These are phyloP conservation scores for Chrysolina oricalcia DNA, from an alignment of 2,888 invertebrate genomes.

Conservation along the genomic window DNA sequence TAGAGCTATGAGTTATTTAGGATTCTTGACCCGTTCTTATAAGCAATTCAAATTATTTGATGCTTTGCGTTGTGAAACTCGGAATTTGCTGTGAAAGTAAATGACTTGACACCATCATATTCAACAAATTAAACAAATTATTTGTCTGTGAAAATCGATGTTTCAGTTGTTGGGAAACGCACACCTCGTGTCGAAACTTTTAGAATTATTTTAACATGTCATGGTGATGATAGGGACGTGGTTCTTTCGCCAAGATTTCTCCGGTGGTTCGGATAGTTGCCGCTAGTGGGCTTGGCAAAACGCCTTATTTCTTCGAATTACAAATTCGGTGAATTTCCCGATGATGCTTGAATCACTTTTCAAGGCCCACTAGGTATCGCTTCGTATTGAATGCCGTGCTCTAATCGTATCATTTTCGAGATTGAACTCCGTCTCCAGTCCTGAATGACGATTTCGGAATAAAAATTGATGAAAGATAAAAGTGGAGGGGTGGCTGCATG, in stretches of 20 bases:
- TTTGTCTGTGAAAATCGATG: constrained; percentile 51
- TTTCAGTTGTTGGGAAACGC: constrained; percentile 54
- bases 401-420: not conserved
- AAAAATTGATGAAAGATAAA: constrained; percentile 1
- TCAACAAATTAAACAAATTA: too few relatives aligned
- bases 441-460: not conserved
- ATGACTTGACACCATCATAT: too few relatives aligned
- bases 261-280: constrained; percentile 65
- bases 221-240: constrained; percentile 69
- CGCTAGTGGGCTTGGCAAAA: constrained; percentile 65
- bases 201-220: constrained; percentile 70
- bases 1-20: too few relatives aligned
- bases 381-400: constrained; percentile 25
- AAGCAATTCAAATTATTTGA: too few relatives aligned
- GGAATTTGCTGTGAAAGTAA: too few relatives aligned
- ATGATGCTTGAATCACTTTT: constrained; percentile 66
- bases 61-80: too few relatives aligned
- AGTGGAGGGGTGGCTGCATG: constrained; percentile 11
- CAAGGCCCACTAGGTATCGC: constrained; percentile 63
- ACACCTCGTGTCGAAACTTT: constrained; percentile 64
- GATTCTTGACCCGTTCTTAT: too few relatives aligned
- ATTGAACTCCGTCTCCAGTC: not conserved
- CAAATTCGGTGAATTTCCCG: constrained; percentile 67
- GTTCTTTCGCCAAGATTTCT: constrained; percentile 70
- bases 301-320: constrained; percentile 61